Percentiles rank a stretch among this genome's conserved stretches.
These are phyloP conservation scores for Tenodera sinensis DNA, from an alignment of 2,888 invertebrate species.

Conservation along the genomic window DNA sequence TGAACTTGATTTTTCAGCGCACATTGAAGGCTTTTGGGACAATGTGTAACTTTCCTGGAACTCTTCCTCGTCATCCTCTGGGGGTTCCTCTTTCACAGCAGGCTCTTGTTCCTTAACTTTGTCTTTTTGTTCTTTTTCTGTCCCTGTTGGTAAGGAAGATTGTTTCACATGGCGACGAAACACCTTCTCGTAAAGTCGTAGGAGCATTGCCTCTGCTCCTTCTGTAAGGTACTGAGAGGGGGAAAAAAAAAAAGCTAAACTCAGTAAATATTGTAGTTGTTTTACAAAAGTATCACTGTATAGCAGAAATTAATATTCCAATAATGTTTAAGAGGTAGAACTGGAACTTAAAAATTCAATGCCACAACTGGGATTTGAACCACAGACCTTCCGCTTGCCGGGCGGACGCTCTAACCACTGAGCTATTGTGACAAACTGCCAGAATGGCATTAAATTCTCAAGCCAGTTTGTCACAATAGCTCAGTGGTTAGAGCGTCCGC, in stretches of 20 bases:
- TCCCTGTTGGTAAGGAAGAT: constrained; percentile 34
- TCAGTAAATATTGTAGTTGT: not conserved
- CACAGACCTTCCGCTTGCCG: too few relatives aligned
- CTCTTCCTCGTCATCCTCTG: constrained; percentile 44
- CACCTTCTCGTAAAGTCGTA: constrained; percentile 48
- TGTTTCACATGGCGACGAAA: not conserved
- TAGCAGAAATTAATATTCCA: too few relatives aligned
- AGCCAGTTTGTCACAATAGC: too few relatives aligned
- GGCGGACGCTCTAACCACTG: too few relatives aligned
- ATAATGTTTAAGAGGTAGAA: too few relatives aligned
- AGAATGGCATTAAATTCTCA: too few relatives aligned
- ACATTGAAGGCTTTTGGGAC: constrained; percentile 25
- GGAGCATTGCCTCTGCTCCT: constrained; percentile 61
- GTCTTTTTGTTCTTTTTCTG: constrained; percentile 35
- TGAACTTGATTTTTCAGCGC: not conserved
- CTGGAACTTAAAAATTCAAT: too few relatives aligned
- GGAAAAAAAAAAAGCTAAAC: not conserved
- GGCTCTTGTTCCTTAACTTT: constrained; percentile 36
- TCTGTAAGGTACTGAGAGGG: constrained; percentile 55
- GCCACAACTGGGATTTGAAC: too few relatives aligned
- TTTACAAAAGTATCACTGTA: too few relatives aligned
- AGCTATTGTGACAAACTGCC: too few relatives aligned
- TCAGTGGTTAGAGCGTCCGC: too few relatives aligned
- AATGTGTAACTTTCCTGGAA: constrained; percentile 60
- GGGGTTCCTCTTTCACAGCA: constrained; percentile 39